These are phyloP conservation scores for Drosophila testacea DNA, from an alignment of 2,888 invertebrate genomes.

Conservation along the genomic window DNA sequence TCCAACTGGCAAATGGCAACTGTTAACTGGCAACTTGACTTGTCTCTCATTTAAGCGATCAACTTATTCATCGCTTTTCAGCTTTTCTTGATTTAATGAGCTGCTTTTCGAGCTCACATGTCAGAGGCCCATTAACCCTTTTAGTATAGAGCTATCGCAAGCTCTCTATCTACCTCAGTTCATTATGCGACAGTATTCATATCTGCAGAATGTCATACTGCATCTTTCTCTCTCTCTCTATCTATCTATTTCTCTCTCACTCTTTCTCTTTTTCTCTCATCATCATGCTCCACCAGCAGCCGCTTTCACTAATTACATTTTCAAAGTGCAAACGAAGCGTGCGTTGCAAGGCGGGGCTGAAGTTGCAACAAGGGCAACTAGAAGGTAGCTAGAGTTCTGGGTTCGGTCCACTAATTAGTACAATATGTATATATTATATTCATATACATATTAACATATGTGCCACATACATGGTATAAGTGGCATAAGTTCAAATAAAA, in stretches of 20 bases:
- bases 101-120: slow-evolving; percentile 64
- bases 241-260: background rate
- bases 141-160: slow-evolving; percentile 48
- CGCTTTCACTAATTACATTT: slow-evolving; percentile 80
- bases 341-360: slow-evolving; percentile 37
- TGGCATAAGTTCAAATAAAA: slow-evolving; percentile 81
- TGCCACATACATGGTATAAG: slow-evolving; percentile 36
- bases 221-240: slow-evolving; percentile 6
- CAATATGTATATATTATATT: slow-evolving; percentile 47
- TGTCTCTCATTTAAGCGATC: slow-evolving; percentile 19
- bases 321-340: slow-evolving; percentile 81
- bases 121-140: slow-evolving; percentile 72
- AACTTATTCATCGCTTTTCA: slow-evolving; percentile 16
- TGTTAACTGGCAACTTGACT: slow-evolving; percentile 19
- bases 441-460: background rate
- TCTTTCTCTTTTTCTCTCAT: slow-evolving; percentile 2
- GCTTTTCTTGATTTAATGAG: slow-evolving; percentile 37
- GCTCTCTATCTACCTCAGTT: slow-evolving; percentile 63
- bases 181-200: slow-evolving; percentile 78
- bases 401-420: slow-evolving; percentile 74
- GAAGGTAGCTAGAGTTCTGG: slow-evolving; percentile 39
- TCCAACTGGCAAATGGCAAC: slow-evolving; percentile 5
- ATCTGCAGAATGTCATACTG: slow-evolving; percentile 52
- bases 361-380: slow-evolving; percentile 23
- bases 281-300: slow-evolving; percentile 42